Percentiles rank a stretch among this genome's conserved stretches.
phyloP scores from a whole-genome alignment of 1,140 invertebrate genomes.

The Linepithema humile region DNA sequence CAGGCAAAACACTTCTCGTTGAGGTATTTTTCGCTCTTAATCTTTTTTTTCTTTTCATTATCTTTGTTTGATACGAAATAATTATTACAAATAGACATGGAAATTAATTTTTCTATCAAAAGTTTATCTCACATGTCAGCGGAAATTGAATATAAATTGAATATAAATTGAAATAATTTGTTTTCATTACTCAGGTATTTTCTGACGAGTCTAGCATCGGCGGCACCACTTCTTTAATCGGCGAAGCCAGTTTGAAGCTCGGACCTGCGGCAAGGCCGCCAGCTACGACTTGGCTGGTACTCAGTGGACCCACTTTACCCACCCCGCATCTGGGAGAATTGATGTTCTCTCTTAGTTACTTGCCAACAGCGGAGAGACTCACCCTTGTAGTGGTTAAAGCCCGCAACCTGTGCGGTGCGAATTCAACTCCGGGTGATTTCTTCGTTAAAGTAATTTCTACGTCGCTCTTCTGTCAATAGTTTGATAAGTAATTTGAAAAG shows the following conservation, averaged over 20 bases:
- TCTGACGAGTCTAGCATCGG: slow-evolving; percentile 74
- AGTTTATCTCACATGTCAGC: neutral
- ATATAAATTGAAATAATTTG: neutral
- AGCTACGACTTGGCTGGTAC: slow-evolving; percentile 84
- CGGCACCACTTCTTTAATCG: slow-evolving; percentile 67
- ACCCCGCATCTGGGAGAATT: slow-evolving; percentile 86
- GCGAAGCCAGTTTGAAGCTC: slow-evolving; percentile 85
- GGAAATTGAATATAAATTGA: neutral
- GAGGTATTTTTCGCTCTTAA: slow-evolving; percentile 69
- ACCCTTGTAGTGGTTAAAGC: slow-evolving; percentile 87
- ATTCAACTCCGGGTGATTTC: slow-evolving; percentile 78
- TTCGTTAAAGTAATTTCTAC: slow-evolving; percentile 78
- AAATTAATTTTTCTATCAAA: neutral
- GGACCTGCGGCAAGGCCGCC: slow-evolving; percentile 81
- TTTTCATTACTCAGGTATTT: slow-evolving; percentile 74
- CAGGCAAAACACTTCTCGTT: slow-evolving; percentile 77
- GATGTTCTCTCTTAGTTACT: slow-evolving; percentile 86
- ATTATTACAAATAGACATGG: neutral
- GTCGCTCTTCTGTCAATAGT: neutral
- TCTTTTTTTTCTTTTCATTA: neutral
- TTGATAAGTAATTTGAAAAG: slow-evolving; percentile 11
- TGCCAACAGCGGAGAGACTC: slow-evolving; percentile 86
- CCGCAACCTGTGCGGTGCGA: slow-evolving; percentile 81
- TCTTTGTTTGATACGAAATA: slow-evolving; percentile 4
- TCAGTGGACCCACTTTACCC: slow-evolving; percentile 84